A percentile compares a stretch with the other conserved stretches of the same genome.
phyloP scores from a whole-genome alignment of 1,140 invertebrate genomes.

The Phocides pigmalion region DNA sequence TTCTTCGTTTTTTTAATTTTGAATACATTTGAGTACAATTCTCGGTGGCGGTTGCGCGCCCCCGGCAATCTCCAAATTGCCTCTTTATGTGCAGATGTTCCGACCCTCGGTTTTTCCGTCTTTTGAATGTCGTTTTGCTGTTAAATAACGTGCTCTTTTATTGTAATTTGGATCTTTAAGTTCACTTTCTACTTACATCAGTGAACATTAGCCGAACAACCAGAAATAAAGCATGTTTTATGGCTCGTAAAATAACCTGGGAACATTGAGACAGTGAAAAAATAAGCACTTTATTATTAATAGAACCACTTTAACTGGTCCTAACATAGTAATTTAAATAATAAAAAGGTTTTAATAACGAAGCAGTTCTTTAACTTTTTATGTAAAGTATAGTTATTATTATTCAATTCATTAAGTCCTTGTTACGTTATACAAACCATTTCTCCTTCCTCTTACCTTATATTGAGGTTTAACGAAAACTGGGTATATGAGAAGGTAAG shows the following conservation, averaged over 20 bases:
- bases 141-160: slow-evolving; percentile 81
- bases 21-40: slow-evolving; percentile 82
- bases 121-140: slow-evolving; percentile 83
- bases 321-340: too few species aligned
- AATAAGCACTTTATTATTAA: too few species aligned
- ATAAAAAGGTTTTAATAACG: too few species aligned
- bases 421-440: too few species aligned
- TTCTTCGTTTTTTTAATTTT: slow-evolving; percentile 80
- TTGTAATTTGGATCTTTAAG: slow-evolving; percentile 70
- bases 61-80: slow-evolving; percentile 83
- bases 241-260: slow-evolving; percentile 1
- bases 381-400: too few species aligned
- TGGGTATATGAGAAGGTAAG: too few species aligned
- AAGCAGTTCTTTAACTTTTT: too few species aligned
- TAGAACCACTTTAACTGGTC: too few species aligned
- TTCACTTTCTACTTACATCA: slow-evolving; percentile 50
- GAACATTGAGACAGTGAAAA: not conserved
- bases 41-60: slow-evolving; percentile 75
- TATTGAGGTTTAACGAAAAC: too few species aligned
- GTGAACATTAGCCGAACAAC: slow-evolving; percentile 34
- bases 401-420: too few species aligned
- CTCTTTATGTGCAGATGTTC: slow-evolving; percentile 83
- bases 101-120: slow-evolving; percentile 81
- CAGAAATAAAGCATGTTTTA: slow-evolving; percentile 11
- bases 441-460: too few species aligned